Percentiles rank a stretch among this genome's conserved stretches.
phyloP scores from a whole-genome alignment of 2,888 invertebrate species.

The Clivina fossor region DNA sequence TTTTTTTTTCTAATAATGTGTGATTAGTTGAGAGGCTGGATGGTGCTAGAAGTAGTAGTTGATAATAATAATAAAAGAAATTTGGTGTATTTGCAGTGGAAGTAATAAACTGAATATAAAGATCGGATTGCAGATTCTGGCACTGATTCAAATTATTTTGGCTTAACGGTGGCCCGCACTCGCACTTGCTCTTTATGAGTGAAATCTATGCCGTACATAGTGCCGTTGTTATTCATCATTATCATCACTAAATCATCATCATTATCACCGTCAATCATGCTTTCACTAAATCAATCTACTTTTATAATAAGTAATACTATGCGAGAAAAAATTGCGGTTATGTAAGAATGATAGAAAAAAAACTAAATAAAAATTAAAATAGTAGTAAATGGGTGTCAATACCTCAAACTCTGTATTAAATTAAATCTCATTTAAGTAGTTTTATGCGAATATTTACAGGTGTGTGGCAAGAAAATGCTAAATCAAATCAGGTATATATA shows the following conservation, averaged over 20 bases:
- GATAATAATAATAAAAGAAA: too few relatives aligned
- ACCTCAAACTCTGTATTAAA: constrained; percentile 29
- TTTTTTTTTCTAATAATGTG: constrained; percentile 6
- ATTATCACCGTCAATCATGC: constrained; percentile 2
- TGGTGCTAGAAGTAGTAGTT: not conserved
- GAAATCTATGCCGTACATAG: too few relatives aligned
- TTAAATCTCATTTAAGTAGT: constrained; percentile 31
- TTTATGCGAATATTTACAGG: constrained; percentile 30
- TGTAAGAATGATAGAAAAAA: too few relatives aligned
- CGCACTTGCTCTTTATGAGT: not conserved
- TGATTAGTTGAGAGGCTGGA: not conserved
- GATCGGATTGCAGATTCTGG: too few relatives aligned
- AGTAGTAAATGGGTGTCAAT: constrained; percentile 4
- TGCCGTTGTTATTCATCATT: not conserved
- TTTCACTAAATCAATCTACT: not conserved
- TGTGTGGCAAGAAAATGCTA: constrained; percentile 18
- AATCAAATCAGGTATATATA: constrained; percentile 11
- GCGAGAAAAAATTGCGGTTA: not conserved
- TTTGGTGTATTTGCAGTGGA: too few relatives aligned
- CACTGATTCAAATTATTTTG: constrained; percentile 14
- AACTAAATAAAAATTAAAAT: too few relatives aligned
- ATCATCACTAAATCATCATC: not conserved
- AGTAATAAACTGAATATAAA: too few relatives aligned
- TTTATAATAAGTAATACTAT: not conserved
- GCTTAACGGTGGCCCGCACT: not conserved